Percentiles rank a stretch among this genome's conserved stretches.
Conservation (phyloP, 2,113 vertebrate genomes). For the Callithrix jacchus region DNA sequence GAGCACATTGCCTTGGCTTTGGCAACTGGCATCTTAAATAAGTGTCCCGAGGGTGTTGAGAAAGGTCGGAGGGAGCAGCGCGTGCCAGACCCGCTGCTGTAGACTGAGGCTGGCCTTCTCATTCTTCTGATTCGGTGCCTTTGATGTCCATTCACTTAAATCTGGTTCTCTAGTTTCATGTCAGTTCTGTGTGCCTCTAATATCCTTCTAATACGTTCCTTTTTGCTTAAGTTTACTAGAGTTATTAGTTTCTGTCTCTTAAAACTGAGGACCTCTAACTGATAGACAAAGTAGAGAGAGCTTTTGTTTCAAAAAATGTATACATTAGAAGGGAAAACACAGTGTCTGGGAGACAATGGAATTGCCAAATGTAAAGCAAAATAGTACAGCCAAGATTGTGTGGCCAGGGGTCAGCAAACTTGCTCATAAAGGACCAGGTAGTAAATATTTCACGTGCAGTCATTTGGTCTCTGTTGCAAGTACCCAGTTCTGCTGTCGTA, state of each 20-base stretch:
- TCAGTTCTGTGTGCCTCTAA: neutral
- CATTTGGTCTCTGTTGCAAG: fast-evolving
- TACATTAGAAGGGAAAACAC: neutral
- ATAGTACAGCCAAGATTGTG: no score
- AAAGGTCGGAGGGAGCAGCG: neutral
- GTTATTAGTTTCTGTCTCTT: neutral
- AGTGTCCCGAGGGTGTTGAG: neutral
- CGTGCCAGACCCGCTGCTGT: fast-evolving
- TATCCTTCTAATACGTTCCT: neutral
- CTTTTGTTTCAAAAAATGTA: neutral
- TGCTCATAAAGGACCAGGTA: neutral
- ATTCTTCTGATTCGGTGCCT: neutral
- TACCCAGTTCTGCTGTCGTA: neutral
- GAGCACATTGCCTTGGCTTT: neutral
- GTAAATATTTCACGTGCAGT: neutral
- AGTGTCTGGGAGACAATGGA: neutral
- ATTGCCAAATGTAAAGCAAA: neutral
- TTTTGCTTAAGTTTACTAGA: neutral
- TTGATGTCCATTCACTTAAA: neutral
- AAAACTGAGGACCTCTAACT: neutral
- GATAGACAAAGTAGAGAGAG: neutral
- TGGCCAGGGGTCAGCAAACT: neutral
- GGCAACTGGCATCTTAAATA: no score
- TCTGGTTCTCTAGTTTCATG: neutral
- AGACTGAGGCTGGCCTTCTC: neutral